Conservation (phyloP, 1,140 invertebrate genomes). For the Hyphantria cunea region DNA sequence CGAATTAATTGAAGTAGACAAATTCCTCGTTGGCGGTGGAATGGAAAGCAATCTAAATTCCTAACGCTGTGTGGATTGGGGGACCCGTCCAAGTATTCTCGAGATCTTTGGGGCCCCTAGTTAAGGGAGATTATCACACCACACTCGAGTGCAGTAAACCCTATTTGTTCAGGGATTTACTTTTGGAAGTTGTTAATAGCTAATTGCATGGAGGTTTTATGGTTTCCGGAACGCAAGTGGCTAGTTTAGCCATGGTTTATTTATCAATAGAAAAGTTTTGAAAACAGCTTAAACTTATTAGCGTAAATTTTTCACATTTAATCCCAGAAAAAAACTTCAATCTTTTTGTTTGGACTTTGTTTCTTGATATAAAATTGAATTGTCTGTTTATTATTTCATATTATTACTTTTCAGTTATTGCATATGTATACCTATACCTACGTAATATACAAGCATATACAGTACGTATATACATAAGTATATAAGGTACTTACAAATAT, state of each 20-base stretch:
- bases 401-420: too few species aligned
- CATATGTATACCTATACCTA: too few species aligned
- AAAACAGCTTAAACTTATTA: too few species aligned
- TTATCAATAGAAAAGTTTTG: neutral
- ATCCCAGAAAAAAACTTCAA: too few species aligned
- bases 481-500: too few species aligned
- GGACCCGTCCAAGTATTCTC: conserved; percentile 3
- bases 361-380: too few species aligned
- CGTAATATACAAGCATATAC: too few species aligned
- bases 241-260: neutral
- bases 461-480: too few species aligned
- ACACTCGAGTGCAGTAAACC: conserved; percentile 9
- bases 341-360: too few species aligned
- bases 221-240: neutral
- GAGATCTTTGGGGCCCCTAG: conserved; percentile 5
- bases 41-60: conserved; percentile 46
- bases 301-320: too few species aligned
- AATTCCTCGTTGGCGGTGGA: conserved; percentile 30
- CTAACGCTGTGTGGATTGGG: conserved; percentile 29
- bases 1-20: conserved; percentile 32
- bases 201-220: conserved; percentile 6
- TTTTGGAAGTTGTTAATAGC: conserved; percentile 5
- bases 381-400: too few species aligned
- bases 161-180: conserved; percentile 8
- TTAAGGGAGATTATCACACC: conserved; percentile 17